Conservation (phyloP, 2,797 vertebrate genomes). For the Gymnoscopelus microlampas region DNA sequence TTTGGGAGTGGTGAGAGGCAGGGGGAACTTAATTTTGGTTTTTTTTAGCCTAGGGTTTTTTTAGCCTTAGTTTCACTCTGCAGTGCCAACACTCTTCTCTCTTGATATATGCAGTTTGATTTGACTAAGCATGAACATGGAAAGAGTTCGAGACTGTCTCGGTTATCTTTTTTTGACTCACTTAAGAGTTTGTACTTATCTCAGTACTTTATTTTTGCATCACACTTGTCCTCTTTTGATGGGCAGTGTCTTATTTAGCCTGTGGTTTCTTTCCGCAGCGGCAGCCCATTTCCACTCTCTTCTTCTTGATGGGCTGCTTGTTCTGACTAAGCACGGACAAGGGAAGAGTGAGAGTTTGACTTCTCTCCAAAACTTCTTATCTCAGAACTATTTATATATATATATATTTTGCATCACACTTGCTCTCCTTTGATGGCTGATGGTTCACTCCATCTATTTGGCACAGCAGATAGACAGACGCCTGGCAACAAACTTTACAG, state of each 20-base stretch:
- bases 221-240: neutral
- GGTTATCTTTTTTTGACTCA: neutral
- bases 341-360: neutral
- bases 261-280: neutral
- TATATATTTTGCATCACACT: neutral
- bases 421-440: neutral
- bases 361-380: neutral
- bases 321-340: slow-evolving; percentile 4
- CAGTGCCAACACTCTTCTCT: slow-evolving; percentile 4
- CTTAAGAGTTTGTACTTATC: neutral
- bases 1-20: too few species aligned
- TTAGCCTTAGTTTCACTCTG: neutral
- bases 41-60: too few species aligned
- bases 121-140: slow-evolving; percentile 4
- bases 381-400: neutral
- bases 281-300: neutral
- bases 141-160: neutral
- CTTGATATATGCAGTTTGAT: slow-evolving; percentile 2
- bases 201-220: neutral
- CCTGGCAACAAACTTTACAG: slow-evolving; percentile 1
- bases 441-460: slow-evolving; percentile 3
- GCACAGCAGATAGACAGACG: neutral
- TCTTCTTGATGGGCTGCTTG: neutral
- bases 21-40: too few species aligned
- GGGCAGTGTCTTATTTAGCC: neutral